A percentile compares a stretch with the other conserved stretches of the same genome.
Conservation (phyloP, 2,888 invertebrate genomes). For the Polymixis flavicincta region DNA sequence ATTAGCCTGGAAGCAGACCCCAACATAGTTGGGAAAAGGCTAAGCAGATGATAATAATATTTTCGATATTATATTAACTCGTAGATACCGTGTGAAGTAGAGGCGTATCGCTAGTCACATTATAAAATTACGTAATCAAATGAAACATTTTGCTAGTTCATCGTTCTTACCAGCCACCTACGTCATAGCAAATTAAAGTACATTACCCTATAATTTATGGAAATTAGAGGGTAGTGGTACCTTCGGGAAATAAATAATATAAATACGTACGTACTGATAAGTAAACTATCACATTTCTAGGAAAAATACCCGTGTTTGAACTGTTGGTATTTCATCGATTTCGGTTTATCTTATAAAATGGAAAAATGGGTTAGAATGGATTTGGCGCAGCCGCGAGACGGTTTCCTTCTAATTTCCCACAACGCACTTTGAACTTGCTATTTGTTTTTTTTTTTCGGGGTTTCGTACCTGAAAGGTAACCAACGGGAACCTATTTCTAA, state of each 20-base stretch:
- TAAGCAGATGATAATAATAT: too few relatives aligned
- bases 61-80: too few relatives aligned
- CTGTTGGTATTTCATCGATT: conserved; percentile 8
- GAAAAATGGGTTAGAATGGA: background rate
- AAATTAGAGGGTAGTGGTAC: too few relatives aligned
- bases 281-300: background rate
- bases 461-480: too few relatives aligned
- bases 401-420: too few relatives aligned
- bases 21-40: too few relatives aligned
- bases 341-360: background rate
- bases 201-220: conserved; percentile 14
- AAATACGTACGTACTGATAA: background rate
- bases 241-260: conserved; percentile 22
- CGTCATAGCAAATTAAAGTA: conserved; percentile 23
- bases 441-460: too few relatives aligned
- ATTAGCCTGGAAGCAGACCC: too few relatives aligned
- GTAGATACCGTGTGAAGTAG: too few relatives aligned
- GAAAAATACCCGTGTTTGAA: background rate
- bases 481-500: too few relatives aligned
- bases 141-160: background rate
- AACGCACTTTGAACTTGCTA: too few relatives aligned
- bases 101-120: too few relatives aligned
- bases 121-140: background rate
- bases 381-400: background rate
- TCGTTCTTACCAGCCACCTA: background rate